These are phyloP conservation scores for Diarsia rubi DNA, from an alignment of 2,888 invertebrate genomes.

Conservation along the genomic window DNA sequence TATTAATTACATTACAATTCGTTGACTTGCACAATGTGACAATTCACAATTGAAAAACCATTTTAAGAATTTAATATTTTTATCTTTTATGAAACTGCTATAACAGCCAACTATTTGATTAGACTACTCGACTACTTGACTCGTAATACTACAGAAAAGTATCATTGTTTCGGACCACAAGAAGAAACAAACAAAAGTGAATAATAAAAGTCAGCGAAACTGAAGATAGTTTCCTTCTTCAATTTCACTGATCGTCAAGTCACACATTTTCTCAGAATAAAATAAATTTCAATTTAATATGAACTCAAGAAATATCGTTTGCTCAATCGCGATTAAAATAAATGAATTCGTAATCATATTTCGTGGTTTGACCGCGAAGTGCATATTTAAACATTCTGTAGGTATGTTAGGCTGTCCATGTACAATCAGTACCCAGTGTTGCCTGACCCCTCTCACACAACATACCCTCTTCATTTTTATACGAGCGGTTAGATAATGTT, in stretches of 20 bases:
- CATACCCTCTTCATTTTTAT: no score
- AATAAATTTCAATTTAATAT: not conserved
- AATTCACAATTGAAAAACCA: no score
- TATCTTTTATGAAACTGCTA: no score
- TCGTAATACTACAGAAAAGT: not conserved
- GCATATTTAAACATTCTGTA: slow-evolving; percentile 9
- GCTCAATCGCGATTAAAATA: not conserved
- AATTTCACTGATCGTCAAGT: not conserved
- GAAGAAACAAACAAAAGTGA: not conserved
- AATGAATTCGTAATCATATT: slow-evolving; percentile 9
- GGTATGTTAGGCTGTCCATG: slow-evolving; percentile 9
- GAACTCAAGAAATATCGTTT: not conserved
- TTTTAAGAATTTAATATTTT: no score
- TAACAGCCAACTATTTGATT: not conserved
- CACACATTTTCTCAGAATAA: no score
- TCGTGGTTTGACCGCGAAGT: slow-evolving; percentile 4
- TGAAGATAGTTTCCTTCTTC: not conserved
- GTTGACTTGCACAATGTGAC: no score
- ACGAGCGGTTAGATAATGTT: no score
- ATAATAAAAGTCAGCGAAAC: not conserved
- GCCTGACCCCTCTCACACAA: no score
- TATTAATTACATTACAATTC: no score
- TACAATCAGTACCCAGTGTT: not conserved
- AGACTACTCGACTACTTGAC: no score
- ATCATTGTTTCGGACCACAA: not conserved